Evolutionary conservation across 64 coral and sea anemone genomes (phyloP).

Genomic region (Pachyseris speciosa): DNA sequence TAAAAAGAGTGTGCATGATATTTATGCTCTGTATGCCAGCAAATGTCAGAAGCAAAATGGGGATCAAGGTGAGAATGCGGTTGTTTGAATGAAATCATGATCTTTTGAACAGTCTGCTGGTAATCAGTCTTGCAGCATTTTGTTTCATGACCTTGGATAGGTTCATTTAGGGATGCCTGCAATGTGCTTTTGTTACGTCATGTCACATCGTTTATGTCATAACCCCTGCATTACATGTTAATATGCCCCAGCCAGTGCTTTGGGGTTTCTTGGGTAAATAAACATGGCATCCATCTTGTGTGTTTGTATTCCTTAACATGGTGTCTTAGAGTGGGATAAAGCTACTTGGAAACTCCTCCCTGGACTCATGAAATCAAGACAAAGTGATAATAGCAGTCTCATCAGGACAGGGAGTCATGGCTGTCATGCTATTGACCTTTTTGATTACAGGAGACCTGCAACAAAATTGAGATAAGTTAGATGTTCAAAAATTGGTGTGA

Average conservation of each 20-base stretch:
- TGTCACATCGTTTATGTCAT: too few relatives aligned
- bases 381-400: background rate
- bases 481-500: slow-evolving; percentile 58
- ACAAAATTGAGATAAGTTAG: slow-evolving; percentile 55
- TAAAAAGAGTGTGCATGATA: slow-evolving; percentile 65
- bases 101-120: background rate
- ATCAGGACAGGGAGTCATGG: slow-evolving; percentile 30
- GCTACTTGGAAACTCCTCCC: slow-evolving; percentile 6
- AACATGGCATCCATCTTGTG: background rate
- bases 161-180: too few relatives aligned
- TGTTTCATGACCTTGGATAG: too few relatives aligned
- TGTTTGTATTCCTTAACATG: slow-evolving; percentile 26
- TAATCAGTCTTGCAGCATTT: too few relatives aligned
- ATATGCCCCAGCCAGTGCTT: too few relatives aligned
- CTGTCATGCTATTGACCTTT: background rate
- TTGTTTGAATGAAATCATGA: background rate
- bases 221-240: too few relatives aligned
- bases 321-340: too few relatives aligned
- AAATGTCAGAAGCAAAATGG: slow-evolving; percentile 43
- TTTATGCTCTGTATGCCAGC: slow-evolving; percentile 55
- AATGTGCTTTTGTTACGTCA: too few relatives aligned
- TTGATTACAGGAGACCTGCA: background rate
- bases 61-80: background rate
- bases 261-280: too few relatives aligned
- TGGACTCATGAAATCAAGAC: background rate